Conservation (phyloP, 2,113 vertebrate genomes). For the Tetrao urogallus region DNA sequence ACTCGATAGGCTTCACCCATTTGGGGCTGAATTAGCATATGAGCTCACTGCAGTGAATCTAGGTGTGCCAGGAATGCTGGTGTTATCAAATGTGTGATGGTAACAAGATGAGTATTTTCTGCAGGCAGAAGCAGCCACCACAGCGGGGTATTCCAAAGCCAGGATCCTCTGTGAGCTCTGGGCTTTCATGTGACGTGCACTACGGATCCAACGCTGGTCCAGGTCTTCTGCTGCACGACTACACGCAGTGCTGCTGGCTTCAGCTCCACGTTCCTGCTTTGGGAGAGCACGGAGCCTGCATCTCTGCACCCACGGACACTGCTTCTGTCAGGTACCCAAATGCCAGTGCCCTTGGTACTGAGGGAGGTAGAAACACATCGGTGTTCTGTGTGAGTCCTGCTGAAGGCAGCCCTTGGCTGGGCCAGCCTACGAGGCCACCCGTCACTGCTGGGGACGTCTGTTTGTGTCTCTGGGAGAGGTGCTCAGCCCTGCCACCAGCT, state of each 20-base stretch:
- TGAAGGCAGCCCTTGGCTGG: no score
- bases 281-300: background rate
- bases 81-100: background rate
- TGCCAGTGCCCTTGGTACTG: no score
- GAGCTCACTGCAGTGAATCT: background rate
- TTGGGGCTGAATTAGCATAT: background rate
- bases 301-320: background rate
- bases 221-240: background rate
- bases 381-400: no score
- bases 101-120: background rate
- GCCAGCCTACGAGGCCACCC: no score
- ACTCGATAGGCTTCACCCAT: background rate
- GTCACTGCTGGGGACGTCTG: no score
- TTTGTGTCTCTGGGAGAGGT: background rate
- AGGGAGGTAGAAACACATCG: background rate
- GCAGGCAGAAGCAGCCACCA: background rate
- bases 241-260: background rate
- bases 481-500: background rate
- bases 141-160: background rate
- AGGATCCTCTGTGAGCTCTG: background rate
- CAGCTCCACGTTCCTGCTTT: background rate
- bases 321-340: background rate
- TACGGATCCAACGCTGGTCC: background rate
- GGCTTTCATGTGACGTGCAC: background rate
- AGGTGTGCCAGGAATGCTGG: accelerated